Evolutionary conservation across 53 echinoderm and acorn worm species (phyloP).

Genomic region (Henricia sp.): DNA sequence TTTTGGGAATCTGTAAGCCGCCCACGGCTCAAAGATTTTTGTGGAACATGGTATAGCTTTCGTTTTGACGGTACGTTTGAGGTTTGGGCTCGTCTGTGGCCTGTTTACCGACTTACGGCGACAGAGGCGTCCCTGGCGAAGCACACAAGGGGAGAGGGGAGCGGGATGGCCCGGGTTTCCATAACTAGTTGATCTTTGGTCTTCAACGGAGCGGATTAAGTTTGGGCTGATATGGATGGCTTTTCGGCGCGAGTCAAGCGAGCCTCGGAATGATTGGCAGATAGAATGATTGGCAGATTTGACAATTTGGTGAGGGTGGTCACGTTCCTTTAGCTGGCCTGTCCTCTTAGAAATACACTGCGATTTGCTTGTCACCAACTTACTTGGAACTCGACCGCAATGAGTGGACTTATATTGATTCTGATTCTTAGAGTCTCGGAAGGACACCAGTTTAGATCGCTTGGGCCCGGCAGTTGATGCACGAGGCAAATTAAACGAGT

Average conservation of each 20-base stretch:
- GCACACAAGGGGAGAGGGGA: constrained; percentile 13
- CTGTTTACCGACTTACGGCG: neutral
- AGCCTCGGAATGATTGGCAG: neutral
- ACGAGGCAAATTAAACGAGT: neutral
- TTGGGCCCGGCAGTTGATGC: constrained; percentile 2
- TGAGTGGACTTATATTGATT: neutral
- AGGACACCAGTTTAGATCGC: constrained; percentile 27
- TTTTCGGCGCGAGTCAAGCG: neutral
- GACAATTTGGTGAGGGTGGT: neutral
- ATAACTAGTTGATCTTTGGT: neutral
- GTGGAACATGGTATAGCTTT: neutral
- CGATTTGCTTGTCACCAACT: neutral
- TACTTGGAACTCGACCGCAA: neutral
- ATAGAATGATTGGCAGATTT: neutral
- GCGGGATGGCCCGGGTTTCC: neutral
- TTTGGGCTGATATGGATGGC: neutral
- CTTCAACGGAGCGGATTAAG: neutral
- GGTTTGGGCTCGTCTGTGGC: constrained; percentile 18
- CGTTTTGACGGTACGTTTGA: neutral
- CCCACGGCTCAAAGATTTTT: constrained; percentile 9
- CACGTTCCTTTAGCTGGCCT: neutral
- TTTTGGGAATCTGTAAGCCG: constrained; percentile 37
- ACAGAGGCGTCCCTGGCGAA: constrained; percentile 5
- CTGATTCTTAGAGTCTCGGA: constrained; percentile 28
- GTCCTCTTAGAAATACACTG: neutral